Evolutionary conservation across 2,797 vertebrate genomes (phyloP), one percentile per base, ranked within the genome.

Genomic region (Micrastur ruficollis): DNA sequence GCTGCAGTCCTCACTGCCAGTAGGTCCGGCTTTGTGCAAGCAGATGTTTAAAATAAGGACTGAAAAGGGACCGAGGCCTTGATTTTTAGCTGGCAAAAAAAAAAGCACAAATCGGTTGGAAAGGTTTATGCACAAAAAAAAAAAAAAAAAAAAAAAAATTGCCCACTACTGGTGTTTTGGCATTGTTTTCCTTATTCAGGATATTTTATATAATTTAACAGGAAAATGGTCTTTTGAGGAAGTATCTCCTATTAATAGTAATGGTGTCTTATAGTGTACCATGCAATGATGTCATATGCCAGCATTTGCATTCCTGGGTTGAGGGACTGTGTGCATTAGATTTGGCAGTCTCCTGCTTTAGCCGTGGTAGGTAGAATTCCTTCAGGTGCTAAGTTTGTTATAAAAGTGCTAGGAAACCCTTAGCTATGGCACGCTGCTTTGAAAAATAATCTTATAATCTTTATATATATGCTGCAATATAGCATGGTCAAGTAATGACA

Each of bases 381-480:
- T 97, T 90, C 90, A 96, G 95, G 80, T 93, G 88, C 75, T 86
- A 96, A 90, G 81, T 95, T 95, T 97, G 73, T 97, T 97, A 93
- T 93, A 92, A 97, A 96, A 96, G 73, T 93, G 36, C 79, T 87
- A 92, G 67, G 85, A 97, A 96, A 95, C 90, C 86, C 82, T 97
- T 93, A 89, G 70, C 91, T 90, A 84, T 66, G 90, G 91, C 91
- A 83, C 58, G n/a, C 81, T 86, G 78, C 94, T 86, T 90, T 84
- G 96, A 96, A 97, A 95, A 97, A 96, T 93, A 95, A 93, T 94
- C 96, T 96, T 96, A 96, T 84, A 98, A 93, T 95, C 94, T 96
- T 98, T 98, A 96, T 70, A 74, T 82, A 81, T 12, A 27, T 86
- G 76, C 96, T 95, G 93, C 90, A 93, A 70, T 47, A 58, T 61